A percentile compares a stretch with the other conserved stretches of the same genome.
Conservation (phyloP, 2,888 invertebrate species). For the Macaria notata region DNA sequence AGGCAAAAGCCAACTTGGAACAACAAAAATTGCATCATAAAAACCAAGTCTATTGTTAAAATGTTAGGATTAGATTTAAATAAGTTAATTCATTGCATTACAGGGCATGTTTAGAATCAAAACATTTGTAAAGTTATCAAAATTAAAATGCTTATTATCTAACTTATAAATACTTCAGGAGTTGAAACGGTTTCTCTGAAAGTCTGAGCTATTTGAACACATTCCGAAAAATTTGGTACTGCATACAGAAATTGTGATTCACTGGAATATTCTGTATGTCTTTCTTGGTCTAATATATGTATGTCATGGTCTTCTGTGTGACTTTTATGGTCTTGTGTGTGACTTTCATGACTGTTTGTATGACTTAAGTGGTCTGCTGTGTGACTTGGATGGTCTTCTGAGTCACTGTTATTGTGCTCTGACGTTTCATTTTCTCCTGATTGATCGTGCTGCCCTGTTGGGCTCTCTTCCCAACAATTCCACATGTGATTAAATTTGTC, state of each 20-base stretch:
- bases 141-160: conserved; percentile 26
- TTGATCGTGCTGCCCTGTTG: conserved; percentile 1
- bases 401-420: conserved; percentile 1
- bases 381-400: conserved; percentile 2
- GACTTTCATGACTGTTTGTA: conserved; percentile 7
- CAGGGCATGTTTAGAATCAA: conserved; percentile 56
- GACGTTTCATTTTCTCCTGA: conserved; percentile 6
- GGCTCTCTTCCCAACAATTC: conserved; percentile 43
- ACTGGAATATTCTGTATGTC: conserved; percentile 3
- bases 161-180: conserved; percentile 43
- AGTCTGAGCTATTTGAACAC: conserved; percentile 29
- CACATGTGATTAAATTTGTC: conserved; percentile 85
- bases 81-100: conserved; percentile 35
- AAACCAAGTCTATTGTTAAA: conserved; percentile 34
- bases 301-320: conserved; percentile 8
- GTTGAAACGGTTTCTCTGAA: conserved; percentile 44
- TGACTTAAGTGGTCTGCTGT: conserved; percentile 19
- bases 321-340: conserved; percentile 22
- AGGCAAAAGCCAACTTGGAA: conserved; percentile 44
- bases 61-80: conserved; percentile 37
- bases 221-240: conserved; percentile 13
- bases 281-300: conserved; percentile 22
- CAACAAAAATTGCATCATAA: conserved; percentile 33
- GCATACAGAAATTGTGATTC: conserved; percentile 15
- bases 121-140: conserved; percentile 57